These are phyloP conservation scores for Tetraodon nigroviridis DNA, from an alignment of 2,113 vertebrate species.

Conservation along the genomic window DNA sequence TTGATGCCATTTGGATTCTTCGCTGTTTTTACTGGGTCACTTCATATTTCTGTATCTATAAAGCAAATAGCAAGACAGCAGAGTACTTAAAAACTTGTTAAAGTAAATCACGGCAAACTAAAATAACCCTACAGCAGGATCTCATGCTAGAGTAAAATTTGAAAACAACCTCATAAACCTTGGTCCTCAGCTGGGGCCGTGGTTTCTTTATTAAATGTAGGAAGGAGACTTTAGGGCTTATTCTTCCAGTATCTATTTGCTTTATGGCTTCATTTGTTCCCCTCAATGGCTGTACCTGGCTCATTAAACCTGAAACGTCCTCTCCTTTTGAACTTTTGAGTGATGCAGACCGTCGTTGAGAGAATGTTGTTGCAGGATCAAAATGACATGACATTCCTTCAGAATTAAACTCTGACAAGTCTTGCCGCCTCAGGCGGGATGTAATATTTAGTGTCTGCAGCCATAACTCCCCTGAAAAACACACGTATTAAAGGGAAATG, in stretches of 20 bases:
- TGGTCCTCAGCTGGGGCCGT: conserved; percentile 51
- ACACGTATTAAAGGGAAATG: conserved; percentile 61
- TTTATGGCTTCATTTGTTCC: conserved; percentile 45
- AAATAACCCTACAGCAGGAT: conserved; percentile 48
- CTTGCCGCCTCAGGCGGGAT: conserved; percentile 41
- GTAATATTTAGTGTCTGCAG: conserved; percentile 48
- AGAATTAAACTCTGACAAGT: conserved; percentile 42
- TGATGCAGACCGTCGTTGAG: conserved; percentile 8
- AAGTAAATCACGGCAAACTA: conserved; percentile 64
- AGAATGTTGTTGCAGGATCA: conserved; percentile 10
- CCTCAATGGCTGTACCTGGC: conserved; percentile 24
- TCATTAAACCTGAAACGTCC: neutral
- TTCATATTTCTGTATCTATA: conserved; percentile 52
- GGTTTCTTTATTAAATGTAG: conserved; percentile 55
- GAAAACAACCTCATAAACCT: conserved; percentile 66
- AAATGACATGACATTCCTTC: conserved; percentile 29
- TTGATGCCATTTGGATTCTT: conserved; percentile 30
- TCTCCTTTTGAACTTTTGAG: neutral
- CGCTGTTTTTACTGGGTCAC: conserved; percentile 44
- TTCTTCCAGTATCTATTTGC: conserved; percentile 40
- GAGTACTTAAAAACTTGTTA: conserved; percentile 68
- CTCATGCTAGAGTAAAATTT: conserved; percentile 58
- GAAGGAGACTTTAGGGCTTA: conserved; percentile 49
- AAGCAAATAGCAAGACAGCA: conserved; percentile 48
- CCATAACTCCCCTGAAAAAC: conserved; percentile 38